These are phyloP conservation scores for Aethes cnicana DNA, from an alignment of 2,888 invertebrate species.

Conservation along the genomic window DNA sequence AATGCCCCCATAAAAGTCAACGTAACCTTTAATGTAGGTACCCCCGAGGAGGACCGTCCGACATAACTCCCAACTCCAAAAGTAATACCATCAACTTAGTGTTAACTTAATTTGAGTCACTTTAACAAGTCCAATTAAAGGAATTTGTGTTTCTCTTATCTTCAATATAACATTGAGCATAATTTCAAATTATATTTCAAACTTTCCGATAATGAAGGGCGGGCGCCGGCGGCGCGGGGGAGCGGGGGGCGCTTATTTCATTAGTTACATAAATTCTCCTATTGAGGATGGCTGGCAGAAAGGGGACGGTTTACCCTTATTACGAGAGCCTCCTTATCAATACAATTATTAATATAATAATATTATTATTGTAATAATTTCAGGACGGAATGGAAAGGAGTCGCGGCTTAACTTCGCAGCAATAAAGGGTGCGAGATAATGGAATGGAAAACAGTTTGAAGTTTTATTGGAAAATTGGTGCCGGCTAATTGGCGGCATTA, in stretches of 20 bases:
- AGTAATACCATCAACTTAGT: constrained; percentile 82
- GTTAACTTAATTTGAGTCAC: constrained; percentile 83
- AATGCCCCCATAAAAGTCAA: constrained; percentile 60
- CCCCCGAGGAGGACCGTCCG: constrained; percentile 74
- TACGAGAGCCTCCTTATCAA: constrained; percentile 83
- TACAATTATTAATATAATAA: constrained; percentile 83
- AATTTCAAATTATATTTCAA: constrained; percentile 83
- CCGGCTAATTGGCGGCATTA: constrained; percentile 79
- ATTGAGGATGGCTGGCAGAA: constrained; percentile 82
- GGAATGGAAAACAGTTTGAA: constrained; percentile 83
- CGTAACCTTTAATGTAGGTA: constrained; percentile 59
- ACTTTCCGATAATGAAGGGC: constrained; percentile 83
- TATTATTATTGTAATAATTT: constrained; percentile 83
- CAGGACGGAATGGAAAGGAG: constrained; percentile 71
- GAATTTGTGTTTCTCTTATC: constrained; percentile 83
- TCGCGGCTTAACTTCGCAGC: constrained; percentile 79
- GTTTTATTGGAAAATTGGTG: constrained; percentile 82
- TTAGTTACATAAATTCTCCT: constrained; percentile 83
- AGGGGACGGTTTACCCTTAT: constrained; percentile 83
- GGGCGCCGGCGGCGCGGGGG: constrained; percentile 56
- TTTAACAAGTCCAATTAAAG: constrained; percentile 83
- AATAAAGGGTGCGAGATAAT: constrained; percentile 82
- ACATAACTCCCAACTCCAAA: constrained; percentile 79
- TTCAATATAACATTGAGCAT: constrained; percentile 83
- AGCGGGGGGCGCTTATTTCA: constrained; percentile 77